A percentile compares a stretch with the other conserved stretches of the same genome.
phyloP scores from a whole-genome alignment of 2,113 vertebrate species.

The Gadus chalcogrammus region DNA sequence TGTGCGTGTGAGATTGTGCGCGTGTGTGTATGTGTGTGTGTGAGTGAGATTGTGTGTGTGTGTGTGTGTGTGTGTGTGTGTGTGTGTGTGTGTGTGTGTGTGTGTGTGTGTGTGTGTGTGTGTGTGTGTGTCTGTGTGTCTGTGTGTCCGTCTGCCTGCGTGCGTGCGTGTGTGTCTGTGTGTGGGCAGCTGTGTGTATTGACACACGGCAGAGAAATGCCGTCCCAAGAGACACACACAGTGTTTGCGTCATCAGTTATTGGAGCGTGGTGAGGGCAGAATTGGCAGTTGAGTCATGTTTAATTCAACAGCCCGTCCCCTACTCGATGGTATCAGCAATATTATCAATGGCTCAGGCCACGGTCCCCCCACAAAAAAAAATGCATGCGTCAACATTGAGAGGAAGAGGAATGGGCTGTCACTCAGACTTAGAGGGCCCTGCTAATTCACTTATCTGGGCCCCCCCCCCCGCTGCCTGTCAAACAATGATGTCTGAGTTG shows the following conservation, averaged over 20 bases:
- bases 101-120: too few species aligned
- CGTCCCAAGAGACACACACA: background rate
- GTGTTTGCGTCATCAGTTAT: background rate
- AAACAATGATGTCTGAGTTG: background rate
- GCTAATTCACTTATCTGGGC: background rate
- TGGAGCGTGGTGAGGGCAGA: background rate
- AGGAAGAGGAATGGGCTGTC: slow-evolving; percentile 7
- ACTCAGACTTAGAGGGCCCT: background rate
- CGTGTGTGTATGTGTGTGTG: too few species aligned
- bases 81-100: too few species aligned
- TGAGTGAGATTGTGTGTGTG: too few species aligned
- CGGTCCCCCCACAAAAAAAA: background rate
- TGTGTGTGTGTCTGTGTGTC: too few species aligned
- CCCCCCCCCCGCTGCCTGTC: background rate
- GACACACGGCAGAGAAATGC: too few species aligned
- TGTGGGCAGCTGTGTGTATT: too few species aligned
- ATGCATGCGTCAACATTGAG: background rate
- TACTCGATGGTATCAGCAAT: background rate
- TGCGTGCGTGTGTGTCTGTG: too few species aligned
- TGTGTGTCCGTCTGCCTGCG: too few species aligned
- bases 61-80: too few species aligned
- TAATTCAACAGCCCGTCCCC: background rate
- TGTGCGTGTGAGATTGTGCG: too few species aligned
- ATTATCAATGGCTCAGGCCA: background rate
- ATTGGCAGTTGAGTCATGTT: background rate